phyloP scores from a whole-genome alignment of 2,113 vertebrate genomes.

The Podarcis muralis region DNA sequence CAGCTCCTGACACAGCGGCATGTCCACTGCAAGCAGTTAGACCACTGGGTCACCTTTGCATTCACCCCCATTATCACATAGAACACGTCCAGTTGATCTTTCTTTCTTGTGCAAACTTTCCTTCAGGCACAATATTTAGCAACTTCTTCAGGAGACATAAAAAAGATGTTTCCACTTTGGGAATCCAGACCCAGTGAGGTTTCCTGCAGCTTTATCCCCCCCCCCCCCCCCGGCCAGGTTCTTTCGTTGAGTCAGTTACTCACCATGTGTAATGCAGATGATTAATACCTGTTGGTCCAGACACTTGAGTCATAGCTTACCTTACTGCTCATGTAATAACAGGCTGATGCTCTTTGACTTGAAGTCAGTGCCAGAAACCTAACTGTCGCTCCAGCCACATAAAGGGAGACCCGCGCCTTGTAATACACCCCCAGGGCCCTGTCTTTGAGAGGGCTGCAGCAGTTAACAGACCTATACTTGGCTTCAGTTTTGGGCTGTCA shows the following conservation, averaged over 20 bases:
- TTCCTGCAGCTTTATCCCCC: neutral
- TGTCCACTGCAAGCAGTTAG: neutral
- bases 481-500: neutral
- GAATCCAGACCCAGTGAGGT: neutral
- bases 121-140: neutral
- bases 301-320: slow-evolving; percentile 13
- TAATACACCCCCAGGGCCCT: neutral
- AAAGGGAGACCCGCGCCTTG: neutral
- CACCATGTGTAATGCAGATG: slow-evolving; percentile 10
- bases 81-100: neutral
- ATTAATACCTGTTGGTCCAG: slow-evolving; percentile 10
- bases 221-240: neutral
- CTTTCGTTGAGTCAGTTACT: slow-evolving; percentile 1
- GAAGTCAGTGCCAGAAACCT: neutral
- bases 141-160: neutral
- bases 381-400: slow-evolving; percentile 1
- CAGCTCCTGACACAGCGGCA: neutral
- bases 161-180: neutral
- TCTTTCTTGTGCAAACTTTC: neutral
- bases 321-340: slow-evolving; percentile 27
- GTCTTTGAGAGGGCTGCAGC: neutral
- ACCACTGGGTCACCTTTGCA: neutral
- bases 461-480: neutral
- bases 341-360: neutral
- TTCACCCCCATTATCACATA: neutral